Conservation (phyloP, 2,797 vertebrate species). For the Gallirallus australis region DNA sequence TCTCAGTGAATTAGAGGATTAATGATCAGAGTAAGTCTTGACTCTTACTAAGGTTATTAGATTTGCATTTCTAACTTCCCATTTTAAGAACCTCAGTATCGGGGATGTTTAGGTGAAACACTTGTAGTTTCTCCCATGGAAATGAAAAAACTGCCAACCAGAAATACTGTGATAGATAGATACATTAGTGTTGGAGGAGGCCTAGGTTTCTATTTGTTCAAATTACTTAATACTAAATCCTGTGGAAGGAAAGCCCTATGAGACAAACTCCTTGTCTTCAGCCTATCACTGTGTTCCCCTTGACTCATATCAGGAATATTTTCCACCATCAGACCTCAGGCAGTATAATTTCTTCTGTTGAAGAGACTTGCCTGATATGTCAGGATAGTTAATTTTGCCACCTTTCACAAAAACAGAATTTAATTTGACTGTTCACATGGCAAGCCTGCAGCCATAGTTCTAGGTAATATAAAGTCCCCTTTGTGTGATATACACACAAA, state of each 20-base stretch:
- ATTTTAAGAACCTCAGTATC: background rate
- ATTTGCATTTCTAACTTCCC: background rate
- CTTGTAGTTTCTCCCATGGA: background rate
- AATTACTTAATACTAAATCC: background rate
- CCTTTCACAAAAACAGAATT: background rate
- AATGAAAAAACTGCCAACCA: background rate
- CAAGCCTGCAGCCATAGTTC: background rate
- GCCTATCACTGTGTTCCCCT: background rate
- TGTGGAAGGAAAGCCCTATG: background rate
- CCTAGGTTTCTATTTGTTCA: background rate
- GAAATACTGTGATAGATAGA: background rate
- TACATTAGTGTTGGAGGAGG: background rate
- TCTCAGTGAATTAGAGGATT: background rate
- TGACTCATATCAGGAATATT: background rate
- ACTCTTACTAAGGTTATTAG: background rate
- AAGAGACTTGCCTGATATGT: background rate
- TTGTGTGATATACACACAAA: background rate
- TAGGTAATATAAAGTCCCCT: background rate
- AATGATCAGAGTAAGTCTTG: background rate
- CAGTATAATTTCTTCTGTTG: background rate
- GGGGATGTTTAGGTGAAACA: background rate
- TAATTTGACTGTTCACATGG: background rate
- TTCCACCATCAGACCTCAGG: background rate
- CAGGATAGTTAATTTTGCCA: background rate
- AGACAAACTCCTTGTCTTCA: background rate